These are phyloP conservation scores for Archips crataeganus DNA, from an alignment of 2,888 invertebrate genomes.

Conservation along the genomic window DNA sequence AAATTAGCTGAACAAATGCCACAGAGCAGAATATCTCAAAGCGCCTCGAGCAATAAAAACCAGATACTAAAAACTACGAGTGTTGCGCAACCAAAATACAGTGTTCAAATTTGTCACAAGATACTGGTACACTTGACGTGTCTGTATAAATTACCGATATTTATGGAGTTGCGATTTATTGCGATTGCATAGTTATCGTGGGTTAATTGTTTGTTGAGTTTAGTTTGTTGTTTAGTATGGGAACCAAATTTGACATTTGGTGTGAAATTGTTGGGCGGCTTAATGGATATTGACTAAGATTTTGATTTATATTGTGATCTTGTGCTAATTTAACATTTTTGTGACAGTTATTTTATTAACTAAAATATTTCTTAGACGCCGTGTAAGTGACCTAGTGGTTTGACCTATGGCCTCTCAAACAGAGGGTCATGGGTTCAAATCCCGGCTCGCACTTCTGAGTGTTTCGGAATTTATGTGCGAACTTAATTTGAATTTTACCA, in stretches of 20 bases:
- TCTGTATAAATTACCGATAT: constrained; percentile 60
- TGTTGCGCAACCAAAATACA: constrained; percentile 31
- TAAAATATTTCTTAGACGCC: too few relatives aligned
- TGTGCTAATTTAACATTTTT: background rate
- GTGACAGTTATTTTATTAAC: background rate
- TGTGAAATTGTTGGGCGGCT: constrained; percentile 7
- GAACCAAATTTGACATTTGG: constrained; percentile 37
- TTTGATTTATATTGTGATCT: background rate
- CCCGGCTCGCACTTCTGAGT: too few relatives aligned
- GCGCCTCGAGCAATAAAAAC: background rate
- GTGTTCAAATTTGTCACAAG: constrained; percentile 56
- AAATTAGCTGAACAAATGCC: background rate
- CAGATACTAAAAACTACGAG: constrained; percentile 16
- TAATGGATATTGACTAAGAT: background rate
- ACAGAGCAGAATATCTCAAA: background rate
- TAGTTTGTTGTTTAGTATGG: constrained; percentile 41
- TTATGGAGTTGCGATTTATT: constrained; percentile 64
- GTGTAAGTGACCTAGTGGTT: too few relatives aligned
- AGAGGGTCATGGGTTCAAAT: too few relatives aligned
- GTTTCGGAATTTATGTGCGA: too few relatives aligned
- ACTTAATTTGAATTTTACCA: too few relatives aligned
- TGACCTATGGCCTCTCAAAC: too few relatives aligned
- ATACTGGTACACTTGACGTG: constrained; percentile 53
- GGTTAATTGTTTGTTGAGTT: constrained; percentile 64
- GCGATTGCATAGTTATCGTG: constrained; percentile 65